Base-by-base conservation (phyloP, 1,140 invertebrate species). In the Bombus sibiricus region DNA sequence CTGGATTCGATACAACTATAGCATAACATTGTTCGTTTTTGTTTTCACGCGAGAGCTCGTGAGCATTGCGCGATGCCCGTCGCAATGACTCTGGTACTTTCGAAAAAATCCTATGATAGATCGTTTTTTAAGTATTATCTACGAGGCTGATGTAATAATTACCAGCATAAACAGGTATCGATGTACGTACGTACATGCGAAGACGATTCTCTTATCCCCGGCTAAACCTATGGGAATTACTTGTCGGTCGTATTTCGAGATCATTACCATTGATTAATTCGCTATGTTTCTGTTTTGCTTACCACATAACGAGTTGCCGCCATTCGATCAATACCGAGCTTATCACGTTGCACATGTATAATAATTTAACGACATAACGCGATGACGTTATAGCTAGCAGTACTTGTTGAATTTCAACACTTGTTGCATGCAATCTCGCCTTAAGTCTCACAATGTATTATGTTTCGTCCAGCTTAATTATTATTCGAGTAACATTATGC, bases 331-430 rank as follows among this genome's bases (percentile, higher is more conserved):
- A 77, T 83, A 82, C 6, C 57, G 9, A 13, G 57, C 22, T 43
- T 43, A 41, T 10, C 47, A 3, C 57, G 18, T 28, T 47, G 59
- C 74, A 34, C 28, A 34, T 18, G 28, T 73, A 59, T 25, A 28
- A 72, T 57, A 41, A 76, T 83, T 66, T 22, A 76, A 76, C 59
- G 73, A 47, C 25, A 37, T 28, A 25, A 43, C 34, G 28, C n/a
- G n/a, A 25, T 5, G 15, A 59, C 53, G 34, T n/a, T 18, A 34
- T 43, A 32, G 15, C 34, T n/a, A 1, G 37, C 41, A 22, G 8
- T 66, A 59, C 34, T 83, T 47, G 62, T 53, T 57, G 41, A 53
- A 57, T 83, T 77, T 57, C 43, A 47, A 57, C 74, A 57, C 47
- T 57, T 32, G 34, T 59, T 78, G 64, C 74, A 6, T 39, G n/a